phyloP scores from a whole-genome alignment of 2,113 vertebrate genomes.

The Phaetusa simplex region DNA sequence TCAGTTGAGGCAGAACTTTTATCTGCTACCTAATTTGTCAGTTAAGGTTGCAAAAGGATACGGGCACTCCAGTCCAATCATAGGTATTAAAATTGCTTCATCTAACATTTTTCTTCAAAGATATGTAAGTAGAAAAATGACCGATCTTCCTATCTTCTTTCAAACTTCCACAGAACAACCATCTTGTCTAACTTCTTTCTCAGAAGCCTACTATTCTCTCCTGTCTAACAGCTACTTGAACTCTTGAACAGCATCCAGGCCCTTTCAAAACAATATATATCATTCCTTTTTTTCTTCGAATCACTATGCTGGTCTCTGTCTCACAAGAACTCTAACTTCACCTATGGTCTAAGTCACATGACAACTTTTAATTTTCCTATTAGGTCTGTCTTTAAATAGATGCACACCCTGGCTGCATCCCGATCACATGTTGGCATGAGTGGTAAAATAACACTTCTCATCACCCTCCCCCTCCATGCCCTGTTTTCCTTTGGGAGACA shows the following conservation, averaged over 20 bases:
- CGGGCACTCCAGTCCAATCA: not conserved
- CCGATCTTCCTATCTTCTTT: not conserved
- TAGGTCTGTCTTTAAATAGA: not conserved
- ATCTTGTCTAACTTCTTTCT: not conserved
- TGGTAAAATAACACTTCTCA: not conserved
- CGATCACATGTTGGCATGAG: not conserved
- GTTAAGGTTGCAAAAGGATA: not conserved
- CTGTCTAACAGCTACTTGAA: not conserved
- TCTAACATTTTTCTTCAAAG: not conserved
- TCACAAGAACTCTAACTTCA: not conserved
- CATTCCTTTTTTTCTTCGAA: not conserved
- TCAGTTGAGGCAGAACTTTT: not conserved
- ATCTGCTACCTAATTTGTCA: not conserved
- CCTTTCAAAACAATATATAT: not conserved
- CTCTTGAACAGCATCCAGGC: not conserved
- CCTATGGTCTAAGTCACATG: not conserved
- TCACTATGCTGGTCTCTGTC: not conserved
- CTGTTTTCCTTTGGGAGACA: not conserved
- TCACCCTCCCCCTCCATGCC: not conserved
- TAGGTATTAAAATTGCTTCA: not conserved
- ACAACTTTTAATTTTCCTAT: not conserved
- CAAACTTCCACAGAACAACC: not conserved
- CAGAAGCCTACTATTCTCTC: not conserved
- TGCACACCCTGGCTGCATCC: not conserved
- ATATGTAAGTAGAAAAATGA: not conserved